phyloP scores from a whole-genome alignment of 1,140 invertebrate species.

The Antheraea mylitta region DNA sequence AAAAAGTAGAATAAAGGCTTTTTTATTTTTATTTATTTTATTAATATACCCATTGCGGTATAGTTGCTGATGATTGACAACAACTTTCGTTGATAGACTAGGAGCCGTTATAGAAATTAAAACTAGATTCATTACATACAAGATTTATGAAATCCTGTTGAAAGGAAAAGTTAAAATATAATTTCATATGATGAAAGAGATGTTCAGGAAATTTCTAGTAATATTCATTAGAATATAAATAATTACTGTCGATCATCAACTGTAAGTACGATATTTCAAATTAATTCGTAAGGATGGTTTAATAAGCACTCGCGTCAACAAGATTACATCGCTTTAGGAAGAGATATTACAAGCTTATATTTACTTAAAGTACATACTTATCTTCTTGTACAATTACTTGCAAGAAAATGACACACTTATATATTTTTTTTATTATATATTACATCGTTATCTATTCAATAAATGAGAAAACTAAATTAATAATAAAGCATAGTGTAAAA shows the following conservation, averaged over 20 bases:
- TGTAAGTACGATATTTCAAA: constrained; percentile 17
- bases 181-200: not conserved
- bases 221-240: not conserved
- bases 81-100: too few relatives aligned
- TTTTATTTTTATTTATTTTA: too few relatives aligned
- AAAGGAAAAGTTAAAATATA: too few relatives aligned
- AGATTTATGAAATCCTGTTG: too few relatives aligned
- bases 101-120: too few relatives aligned
- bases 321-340: constrained; percentile 35
- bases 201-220: not conserved
- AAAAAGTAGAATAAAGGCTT: too few relatives aligned
- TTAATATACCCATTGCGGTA: too few relatives aligned
- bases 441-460: too few relatives aligned
- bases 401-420: constrained; percentile 7
- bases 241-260: constrained; percentile 9
- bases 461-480: too few relatives aligned
- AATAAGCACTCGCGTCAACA: constrained; percentile 37
- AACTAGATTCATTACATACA: too few relatives aligned
- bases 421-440: not conserved
- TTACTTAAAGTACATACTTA: constrained; percentile 20
- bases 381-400: constrained; percentile 13
- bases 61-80: too few relatives aligned
- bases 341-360: constrained; percentile 38
- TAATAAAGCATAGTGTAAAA: too few relatives aligned
- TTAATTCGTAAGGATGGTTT: constrained; percentile 32